Percentiles rank a stretch among this genome's conserved stretches.
phyloP scores from a whole-genome alignment of 2,888 invertebrate species.

The Crioceris asparagi region DNA sequence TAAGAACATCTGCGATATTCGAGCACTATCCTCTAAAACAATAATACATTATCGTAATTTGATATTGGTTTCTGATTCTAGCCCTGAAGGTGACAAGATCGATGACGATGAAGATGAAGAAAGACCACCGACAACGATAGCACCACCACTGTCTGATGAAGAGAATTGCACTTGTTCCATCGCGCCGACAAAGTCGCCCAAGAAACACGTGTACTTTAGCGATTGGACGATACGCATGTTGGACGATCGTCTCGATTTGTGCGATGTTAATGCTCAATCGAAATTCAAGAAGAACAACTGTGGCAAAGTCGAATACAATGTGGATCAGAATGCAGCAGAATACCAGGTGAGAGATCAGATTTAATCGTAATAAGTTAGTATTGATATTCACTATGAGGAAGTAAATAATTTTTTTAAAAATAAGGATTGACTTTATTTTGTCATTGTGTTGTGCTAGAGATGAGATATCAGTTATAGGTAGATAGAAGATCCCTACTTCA shows the following conservation, averaged over 20 bases:
- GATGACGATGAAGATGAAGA: no score
- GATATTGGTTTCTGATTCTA: constrained; percentile 11
- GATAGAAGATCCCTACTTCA: no score
- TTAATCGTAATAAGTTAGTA: no score
- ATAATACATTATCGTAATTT: no score
- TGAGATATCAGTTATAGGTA: no score
- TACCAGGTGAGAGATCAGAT: not conserved
- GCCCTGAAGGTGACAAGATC: constrained; percentile 10
- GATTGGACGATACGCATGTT: not conserved
- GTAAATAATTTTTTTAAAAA: no score
- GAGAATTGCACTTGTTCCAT: constrained; percentile 5
- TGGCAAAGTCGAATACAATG: constrained; percentile 13
- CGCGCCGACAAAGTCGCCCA: not conserved
- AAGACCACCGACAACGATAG: constrained; percentile 1
- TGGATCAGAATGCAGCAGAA: not conserved
- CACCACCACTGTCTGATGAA: not conserved
- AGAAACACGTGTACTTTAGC: not conserved
- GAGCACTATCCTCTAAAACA: no score
- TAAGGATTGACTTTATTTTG: no score
- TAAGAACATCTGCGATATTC: no score
- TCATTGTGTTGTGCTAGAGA: no score
- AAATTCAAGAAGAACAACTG: constrained; percentile 18
- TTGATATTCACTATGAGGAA: no score
- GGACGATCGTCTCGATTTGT: constrained; percentile 9
- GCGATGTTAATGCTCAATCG: constrained; percentile 17